Base-by-base conservation (phyloP, 2,888 invertebrate genomes). In the Pachliopta kotzebuea region DNA sequence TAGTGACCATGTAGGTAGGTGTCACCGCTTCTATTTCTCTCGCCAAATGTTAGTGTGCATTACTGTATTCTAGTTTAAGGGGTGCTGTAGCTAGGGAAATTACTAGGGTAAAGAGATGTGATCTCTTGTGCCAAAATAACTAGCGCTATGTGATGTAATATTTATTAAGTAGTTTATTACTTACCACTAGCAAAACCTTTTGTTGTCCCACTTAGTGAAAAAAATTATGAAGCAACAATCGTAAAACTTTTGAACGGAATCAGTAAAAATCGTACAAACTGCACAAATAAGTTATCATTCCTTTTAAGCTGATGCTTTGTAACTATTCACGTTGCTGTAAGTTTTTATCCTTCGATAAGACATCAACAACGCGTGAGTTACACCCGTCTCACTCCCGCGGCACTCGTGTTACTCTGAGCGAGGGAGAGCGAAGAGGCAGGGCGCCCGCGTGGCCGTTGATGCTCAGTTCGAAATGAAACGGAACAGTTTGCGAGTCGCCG, bases 401-500 rank as follows among this genome's bases (percentile, higher is more conserved):
- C 74, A 72, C 68, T 65, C 68, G n/a, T 73, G 78, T 81, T 77
- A 73, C 70, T 69, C 69, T 73, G 72, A 74, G 79, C 77, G 89
- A 91, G 85, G 73, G 90, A 90, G 90, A 90, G 42, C 55, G 82
- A 90, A 88, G 89, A 89, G 74, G 79, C 86, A 80, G 75, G 82
- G 85, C 87, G 80, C 85, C 84, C 86, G 86, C 83, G 88, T 85
- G 86, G 88, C 84, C 86, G 81, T 84, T 85, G 86, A 80, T 80
- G 85, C 86, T 85, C 84, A 83, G 85, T 82, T 85, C 77, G 81
- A 84, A 87, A 83, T 82, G 80, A 81, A 83, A 83, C 81, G 78
- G 81, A 88, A 84, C 90, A 90, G 90, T 91, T 90, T 88, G 90
- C 90, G 83, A 91, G 90, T 87, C 86, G 90, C 90, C 90, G 90